These are phyloP conservation scores for Loxodonta africana DNA, from an alignment of 2,113 vertebrate species.

Conservation along the genomic window DNA sequence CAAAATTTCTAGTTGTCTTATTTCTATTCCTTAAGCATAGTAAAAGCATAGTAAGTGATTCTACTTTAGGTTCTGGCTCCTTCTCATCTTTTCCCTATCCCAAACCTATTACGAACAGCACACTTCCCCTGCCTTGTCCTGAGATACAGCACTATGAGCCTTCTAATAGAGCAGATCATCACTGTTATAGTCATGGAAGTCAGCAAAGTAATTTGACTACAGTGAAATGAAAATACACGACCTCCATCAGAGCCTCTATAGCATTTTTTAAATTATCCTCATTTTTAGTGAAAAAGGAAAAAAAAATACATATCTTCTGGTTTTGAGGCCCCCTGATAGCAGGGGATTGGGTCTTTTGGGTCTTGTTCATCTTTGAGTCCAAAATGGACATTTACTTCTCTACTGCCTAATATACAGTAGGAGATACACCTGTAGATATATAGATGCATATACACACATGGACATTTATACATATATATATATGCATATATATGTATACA, in stretches of 20 bases:
- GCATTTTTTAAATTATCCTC: background rate
- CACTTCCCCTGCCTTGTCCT: background rate
- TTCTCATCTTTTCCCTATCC: background rate
- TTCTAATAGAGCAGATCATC: background rate
- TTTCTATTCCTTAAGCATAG: background rate
- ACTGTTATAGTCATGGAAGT: background rate
- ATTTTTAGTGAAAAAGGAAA: background rate
- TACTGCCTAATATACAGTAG: background rate
- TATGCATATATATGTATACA: no score
- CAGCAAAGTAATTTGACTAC: background rate
- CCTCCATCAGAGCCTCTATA: background rate
- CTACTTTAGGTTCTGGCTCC: background rate
- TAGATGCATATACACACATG: no score
- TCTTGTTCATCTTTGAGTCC: background rate
- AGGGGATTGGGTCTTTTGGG: background rate
- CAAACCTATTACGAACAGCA: background rate
- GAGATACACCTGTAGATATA: background rate
- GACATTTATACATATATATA: no score
- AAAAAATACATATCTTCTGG: background rate
- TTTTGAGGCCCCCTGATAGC: background rate
- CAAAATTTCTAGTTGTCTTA: background rate
- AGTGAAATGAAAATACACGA: background rate
- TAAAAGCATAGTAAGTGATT: background rate
- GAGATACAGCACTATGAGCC: background rate
- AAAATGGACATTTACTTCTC: background rate